A percentile compares a stretch with the other conserved stretches of the same genome.
Evolutionary conservation across 2,888 invertebrate species (phyloP).

Genomic region (Carabus problematicus): DNA sequence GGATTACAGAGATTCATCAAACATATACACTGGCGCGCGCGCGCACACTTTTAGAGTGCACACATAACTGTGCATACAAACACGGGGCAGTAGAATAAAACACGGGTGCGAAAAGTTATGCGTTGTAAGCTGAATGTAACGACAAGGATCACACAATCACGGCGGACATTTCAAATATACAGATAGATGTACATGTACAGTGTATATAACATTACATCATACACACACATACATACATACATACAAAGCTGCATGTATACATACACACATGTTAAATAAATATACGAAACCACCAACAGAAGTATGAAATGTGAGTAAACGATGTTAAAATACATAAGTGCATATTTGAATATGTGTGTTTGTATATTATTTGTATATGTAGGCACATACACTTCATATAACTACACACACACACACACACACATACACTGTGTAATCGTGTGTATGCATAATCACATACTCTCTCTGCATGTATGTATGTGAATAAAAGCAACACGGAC

Average conservation of each 20-base stretch:
- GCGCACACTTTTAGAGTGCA: background rate
- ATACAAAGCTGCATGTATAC: background rate
- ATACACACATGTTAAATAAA: background rate
- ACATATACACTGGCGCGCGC: too few relatives aligned
- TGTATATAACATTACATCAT: conserved; percentile 37
- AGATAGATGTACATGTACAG: background rate
- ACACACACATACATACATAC: conserved; percentile 5
- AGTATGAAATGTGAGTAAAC: too few relatives aligned
- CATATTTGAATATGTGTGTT: too few relatives aligned
- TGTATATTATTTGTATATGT: too few relatives aligned
- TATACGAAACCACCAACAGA: too few relatives aligned
- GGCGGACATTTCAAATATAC: too few relatives aligned
- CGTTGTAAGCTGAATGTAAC: conserved; percentile 22
- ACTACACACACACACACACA: too few relatives aligned
- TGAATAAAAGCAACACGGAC: conserved; percentile 4
- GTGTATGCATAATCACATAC: too few relatives aligned
- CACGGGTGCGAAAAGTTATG: conserved; percentile 12
- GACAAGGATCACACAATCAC: conserved; percentile 16
- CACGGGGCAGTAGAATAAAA: conserved; percentile 15
- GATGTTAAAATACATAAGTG: too few relatives aligned
- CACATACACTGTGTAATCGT: too few relatives aligned
- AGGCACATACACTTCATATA: too few relatives aligned
- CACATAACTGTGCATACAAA: conserved; percentile 23
- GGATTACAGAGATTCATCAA: background rate
- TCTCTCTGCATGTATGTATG: conserved; percentile 2